Evolutionary conservation across 2,113 vertebrate species (phyloP).

Genomic region (Isurus oxyrinchus): DNA sequence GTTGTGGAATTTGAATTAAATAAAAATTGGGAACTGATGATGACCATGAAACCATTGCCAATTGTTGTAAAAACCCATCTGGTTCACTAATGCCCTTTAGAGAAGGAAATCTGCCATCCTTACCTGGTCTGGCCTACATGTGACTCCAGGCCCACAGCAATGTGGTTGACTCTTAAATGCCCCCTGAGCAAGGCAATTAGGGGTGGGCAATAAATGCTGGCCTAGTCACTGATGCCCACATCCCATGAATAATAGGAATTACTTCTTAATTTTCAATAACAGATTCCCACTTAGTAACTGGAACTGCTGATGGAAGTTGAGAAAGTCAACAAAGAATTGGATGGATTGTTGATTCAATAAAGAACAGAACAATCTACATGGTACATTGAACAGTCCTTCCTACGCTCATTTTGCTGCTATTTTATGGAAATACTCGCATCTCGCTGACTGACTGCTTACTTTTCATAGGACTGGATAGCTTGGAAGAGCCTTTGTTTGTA

Average conservation of each 20-base stretch:
- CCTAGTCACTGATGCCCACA: too few species aligned
- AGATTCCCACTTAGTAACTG: background rate
- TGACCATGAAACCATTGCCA: too few species aligned
- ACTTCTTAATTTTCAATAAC: background rate
- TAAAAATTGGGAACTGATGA: too few species aligned
- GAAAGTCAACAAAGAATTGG: background rate
- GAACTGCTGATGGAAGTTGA: background rate
- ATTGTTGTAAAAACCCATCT: too few species aligned
- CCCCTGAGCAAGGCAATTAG: too few species aligned
- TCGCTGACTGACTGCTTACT: slow-evolving; percentile 49
- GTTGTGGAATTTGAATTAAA: too few species aligned
- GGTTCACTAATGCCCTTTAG: too few species aligned
- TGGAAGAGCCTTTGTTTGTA: slow-evolving; percentile 62
- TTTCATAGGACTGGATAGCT: slow-evolving; percentile 63
- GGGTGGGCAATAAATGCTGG: too few species aligned
- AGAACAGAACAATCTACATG: background rate
- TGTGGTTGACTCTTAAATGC: too few species aligned
- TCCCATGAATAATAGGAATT: background rate
- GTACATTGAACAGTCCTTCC: background rate
- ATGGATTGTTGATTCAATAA: background rate
- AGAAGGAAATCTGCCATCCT: too few species aligned
- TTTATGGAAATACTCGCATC: background rate
- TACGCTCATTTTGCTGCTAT: background rate
- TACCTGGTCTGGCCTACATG: too few species aligned
- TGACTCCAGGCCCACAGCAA: too few species aligned